Evolutionary conservation across 2,888 invertebrate genomes (phyloP), one percentile per base, ranked within the genome.

Genomic region (Oligia fasciuncula): DNA sequence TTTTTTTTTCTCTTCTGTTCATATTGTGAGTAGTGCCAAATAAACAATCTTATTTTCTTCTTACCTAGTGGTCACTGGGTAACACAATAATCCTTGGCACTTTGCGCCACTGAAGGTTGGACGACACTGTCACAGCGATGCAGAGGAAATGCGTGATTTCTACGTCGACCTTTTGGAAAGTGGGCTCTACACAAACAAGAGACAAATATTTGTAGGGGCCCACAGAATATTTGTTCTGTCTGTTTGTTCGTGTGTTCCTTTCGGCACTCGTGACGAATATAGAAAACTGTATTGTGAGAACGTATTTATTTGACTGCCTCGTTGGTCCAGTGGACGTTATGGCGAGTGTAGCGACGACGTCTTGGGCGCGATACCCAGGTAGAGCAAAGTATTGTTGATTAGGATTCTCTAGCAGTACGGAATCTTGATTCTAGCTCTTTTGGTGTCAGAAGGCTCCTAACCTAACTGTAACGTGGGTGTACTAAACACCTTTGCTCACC

Each of bases 161-260:
- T 40, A 69, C 62, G 43, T 63, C 57, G 14, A 57, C 43, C 84
- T 63, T 68, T 79, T 17, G 17, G 57, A 60, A 63, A 57, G 72
- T 69, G 79, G 57, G 57, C 68, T 57, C n/a, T 79, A 79, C 46
- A 43, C 57, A 23, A 71, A 70, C 49, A 60, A 51, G 73, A 72
- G 23, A 46, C 51, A 69, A 73, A 84, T 82, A 79, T 82, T 84
- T 79, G 69, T 46, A 51, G 17, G 23, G 51, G 17, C 76, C 23
- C 23, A 40, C 60, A 72, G 46, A 60, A 43, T 80, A 69, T 79
- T 82, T 79, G 46, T 46, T 65, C 51, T 40, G n/a, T 69, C 35
- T 78, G 49, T 80, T 67, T 85, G 51, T 29, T 8, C 35, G 6
- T 54, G 35, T 77, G 40, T 80, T 73, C 43, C 51, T 60, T 68